A percentile compares a stretch with the other conserved stretches of the same genome.
phyloP scores from a whole-genome alignment of 2,113 vertebrate genomes.

The Pteropus alecto region DNA sequence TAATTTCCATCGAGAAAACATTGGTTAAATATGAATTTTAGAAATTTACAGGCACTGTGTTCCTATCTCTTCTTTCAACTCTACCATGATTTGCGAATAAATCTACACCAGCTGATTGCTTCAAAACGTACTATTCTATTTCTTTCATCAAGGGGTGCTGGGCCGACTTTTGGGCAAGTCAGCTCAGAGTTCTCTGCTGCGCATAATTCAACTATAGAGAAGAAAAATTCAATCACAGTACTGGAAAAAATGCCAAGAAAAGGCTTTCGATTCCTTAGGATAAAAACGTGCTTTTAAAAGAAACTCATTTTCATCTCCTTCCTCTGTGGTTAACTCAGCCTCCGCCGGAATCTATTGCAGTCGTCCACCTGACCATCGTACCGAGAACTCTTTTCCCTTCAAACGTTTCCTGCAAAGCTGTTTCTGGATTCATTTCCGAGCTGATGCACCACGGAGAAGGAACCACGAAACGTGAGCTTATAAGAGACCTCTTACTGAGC shows the following conservation, averaged over 20 bases:
- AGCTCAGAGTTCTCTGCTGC: background rate
- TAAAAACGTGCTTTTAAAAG: background rate
- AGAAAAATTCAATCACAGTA: background rate
- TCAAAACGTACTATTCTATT: background rate
- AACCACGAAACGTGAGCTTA: background rate
- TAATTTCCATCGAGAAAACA: background rate
- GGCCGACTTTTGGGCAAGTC: background rate
- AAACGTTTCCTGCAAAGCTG: background rate
- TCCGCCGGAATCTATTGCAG: background rate
- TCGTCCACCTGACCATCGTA: background rate
- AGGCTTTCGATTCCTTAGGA: background rate
- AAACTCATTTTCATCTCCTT: background rate
- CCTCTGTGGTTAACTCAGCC: background rate
- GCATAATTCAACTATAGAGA: background rate
- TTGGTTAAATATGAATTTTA: background rate
- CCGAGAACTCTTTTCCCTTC: background rate
- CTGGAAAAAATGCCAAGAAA: background rate
- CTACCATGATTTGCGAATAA: background rate
- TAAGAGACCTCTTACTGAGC: background rate
- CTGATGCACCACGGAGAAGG: background rate
- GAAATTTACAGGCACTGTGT: background rate
- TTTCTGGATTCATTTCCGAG: background rate
- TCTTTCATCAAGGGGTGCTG: background rate
- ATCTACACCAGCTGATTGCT: background rate
- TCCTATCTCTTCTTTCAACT: background rate